phyloP scores from a whole-genome alignment of 2,888 invertebrate species.

The Eudemis profundana region DNA sequence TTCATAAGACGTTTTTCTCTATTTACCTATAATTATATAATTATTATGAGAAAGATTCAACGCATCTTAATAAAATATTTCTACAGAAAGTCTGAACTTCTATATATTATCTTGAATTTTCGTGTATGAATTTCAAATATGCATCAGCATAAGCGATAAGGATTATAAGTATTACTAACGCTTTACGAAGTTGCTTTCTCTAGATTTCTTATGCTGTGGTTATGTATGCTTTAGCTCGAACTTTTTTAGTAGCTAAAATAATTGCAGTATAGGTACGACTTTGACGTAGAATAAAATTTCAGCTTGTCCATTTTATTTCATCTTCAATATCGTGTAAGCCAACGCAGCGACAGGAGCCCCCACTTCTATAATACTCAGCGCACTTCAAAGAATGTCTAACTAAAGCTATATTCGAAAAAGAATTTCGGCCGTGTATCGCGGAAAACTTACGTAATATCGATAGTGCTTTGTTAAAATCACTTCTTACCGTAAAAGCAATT shows the following conservation, averaged over 20 bases:
- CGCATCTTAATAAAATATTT: neutral
- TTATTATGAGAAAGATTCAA: neutral
- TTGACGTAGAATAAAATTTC: too few species aligned
- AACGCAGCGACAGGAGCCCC: neutral
- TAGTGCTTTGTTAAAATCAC: constrained; percentile 13
- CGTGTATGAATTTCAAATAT: too few species aligned
- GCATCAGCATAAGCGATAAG: too few species aligned
- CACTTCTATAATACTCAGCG: neutral
- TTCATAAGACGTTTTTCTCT: too few species aligned
- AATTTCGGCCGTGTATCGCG: constrained; percentile 12
- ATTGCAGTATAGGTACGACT: too few species aligned
- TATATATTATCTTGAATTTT: too few species aligned
- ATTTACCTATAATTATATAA: neutral
- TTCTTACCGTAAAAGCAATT: neutral
- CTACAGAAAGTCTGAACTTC: too few species aligned
- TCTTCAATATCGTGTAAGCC: neutral
- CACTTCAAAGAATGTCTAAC: constrained; percentile 12
- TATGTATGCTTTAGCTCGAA: too few species aligned
- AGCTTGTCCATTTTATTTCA: neutral
- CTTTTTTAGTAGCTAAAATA: too few species aligned
- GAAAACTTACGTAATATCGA: constrained; percentile 19
- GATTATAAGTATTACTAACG: too few species aligned
- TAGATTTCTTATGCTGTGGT: too few species aligned
- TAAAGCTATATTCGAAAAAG: constrained; percentile 1
- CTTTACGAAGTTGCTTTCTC: too few species aligned